These are phyloP conservation scores for Paracentrotus lividus DNA, from an alignment of 53 echinoderm and acorn worm genomes.

Conservation along the genomic window DNA sequence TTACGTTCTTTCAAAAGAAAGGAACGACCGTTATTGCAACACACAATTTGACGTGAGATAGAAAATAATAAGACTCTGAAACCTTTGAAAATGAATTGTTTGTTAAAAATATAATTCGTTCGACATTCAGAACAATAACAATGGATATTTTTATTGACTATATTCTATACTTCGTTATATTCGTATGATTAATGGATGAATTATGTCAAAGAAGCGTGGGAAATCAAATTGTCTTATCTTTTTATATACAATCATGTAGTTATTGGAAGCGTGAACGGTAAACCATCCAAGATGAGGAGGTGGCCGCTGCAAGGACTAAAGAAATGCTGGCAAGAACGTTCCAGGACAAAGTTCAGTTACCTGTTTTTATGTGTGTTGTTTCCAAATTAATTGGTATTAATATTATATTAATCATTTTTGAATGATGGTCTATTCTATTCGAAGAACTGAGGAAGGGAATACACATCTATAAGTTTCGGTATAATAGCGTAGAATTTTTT, in stretches of 20 bases:
- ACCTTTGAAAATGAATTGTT: neutral
- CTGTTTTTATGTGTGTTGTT: no score
- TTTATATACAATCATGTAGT: neutral
- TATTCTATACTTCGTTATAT: no score
- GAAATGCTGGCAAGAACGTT: neutral
- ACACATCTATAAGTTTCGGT: no score
- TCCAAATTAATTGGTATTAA: no score
- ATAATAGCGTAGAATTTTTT: no score
- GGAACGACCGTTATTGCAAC: constrained; percentile 68
- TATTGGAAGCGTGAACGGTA: neutral
- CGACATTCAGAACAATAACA: neutral
- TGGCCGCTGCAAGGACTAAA: neutral
- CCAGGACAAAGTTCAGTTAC: neutral
- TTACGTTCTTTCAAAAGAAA: constrained; percentile 68
- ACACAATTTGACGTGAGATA: constrained; percentile 79
- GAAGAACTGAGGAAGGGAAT: no score
- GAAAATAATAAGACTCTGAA: neutral
- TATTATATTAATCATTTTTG: no score
- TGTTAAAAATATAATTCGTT: neutral
- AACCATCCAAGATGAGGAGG: neutral
- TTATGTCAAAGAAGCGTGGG: no score
- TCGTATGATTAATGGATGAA: no score
- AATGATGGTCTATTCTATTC: no score
- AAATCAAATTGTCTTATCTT: neutral
- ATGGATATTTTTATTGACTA: neutral